Evolutionary conservation across 2,113 vertebrate genomes (phyloP).

Genomic region (Hypomesus transpacificus): DNA sequence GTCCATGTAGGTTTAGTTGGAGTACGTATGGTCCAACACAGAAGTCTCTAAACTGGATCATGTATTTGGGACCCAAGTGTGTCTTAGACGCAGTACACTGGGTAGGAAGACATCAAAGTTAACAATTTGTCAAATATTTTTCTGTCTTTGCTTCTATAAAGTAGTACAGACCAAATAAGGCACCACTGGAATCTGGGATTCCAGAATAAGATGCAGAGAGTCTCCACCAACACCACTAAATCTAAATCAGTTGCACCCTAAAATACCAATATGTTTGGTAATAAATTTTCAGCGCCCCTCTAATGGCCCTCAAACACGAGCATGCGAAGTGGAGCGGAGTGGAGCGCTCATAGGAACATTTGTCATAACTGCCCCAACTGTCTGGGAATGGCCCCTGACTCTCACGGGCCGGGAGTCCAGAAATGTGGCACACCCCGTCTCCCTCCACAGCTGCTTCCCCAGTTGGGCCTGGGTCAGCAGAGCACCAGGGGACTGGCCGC

Average conservation of each 20-base stretch:
- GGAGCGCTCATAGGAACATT: slow-evolving; percentile 51
- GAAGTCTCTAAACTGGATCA: neutral
- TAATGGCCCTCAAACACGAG: slow-evolving; percentile 54
- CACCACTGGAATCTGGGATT: slow-evolving; percentile 42
- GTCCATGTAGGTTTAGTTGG: no score
- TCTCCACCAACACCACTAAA: slow-evolving; percentile 57
- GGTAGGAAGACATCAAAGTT: neutral
- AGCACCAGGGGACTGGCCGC: slow-evolving; percentile 37
- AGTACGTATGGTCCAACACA: no score
- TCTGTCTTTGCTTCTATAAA: slow-evolving; percentile 1
- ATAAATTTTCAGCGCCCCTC: slow-evolving; percentile 70
- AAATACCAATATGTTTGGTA: slow-evolving; percentile 75
- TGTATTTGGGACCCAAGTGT: neutral
- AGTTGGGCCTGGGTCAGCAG: slow-evolving; percentile 68
- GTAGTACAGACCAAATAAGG: neutral
- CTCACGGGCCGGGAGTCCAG: slow-evolving; percentile 51
- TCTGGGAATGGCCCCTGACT: slow-evolving; percentile 56
- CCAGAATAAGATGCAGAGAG: slow-evolving; percentile 39
- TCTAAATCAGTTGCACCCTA: slow-evolving; percentile 70
- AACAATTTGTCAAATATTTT: neutral
- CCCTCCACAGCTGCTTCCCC: slow-evolving; percentile 68
- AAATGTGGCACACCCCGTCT: slow-evolving; percentile 66
- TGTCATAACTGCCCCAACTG: slow-evolving; percentile 67
- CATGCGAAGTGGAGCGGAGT: slow-evolving; percentile 7
- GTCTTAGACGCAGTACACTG: neutral